Conservation (phyloP, 2,113 vertebrate species). For the Cheirogaleus medius region DNA sequence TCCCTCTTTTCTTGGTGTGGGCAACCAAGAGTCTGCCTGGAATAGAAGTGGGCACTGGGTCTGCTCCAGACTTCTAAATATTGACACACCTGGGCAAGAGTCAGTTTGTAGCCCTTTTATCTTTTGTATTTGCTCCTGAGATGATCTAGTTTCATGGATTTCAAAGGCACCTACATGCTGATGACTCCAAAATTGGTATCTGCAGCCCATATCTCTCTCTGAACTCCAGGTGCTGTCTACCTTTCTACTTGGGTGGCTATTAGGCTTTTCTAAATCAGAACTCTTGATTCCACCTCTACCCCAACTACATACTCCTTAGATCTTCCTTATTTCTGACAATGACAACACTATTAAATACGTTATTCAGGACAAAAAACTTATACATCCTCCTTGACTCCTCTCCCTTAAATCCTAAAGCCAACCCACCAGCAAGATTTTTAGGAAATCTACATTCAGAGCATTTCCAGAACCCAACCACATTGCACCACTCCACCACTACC, state of each 20-base stretch:
- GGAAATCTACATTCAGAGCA: constrained; percentile 25
- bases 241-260: not conserved
- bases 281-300: not conserved
- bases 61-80: constrained; percentile 3
- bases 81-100: not conserved
- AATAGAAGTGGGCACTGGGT: not conserved
- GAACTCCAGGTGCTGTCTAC: not conserved
- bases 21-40: not conserved
- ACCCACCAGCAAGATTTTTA: not conserved
- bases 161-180: not conserved
- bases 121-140: not conserved
- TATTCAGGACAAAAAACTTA: not conserved
- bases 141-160: not conserved
- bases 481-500: constrained; percentile 18
- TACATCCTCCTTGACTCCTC: not conserved
- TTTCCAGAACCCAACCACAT: constrained; percentile 48
- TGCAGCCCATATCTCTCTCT: not conserved
- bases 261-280: not conserved
- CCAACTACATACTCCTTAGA: not conserved
- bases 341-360: not conserved
- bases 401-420: not conserved
- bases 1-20: constrained; percentile 4
- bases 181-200: not conserved
- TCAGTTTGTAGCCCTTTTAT: not conserved
- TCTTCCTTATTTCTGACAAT: constrained; percentile 32